Evolutionary conservation across 2,888 invertebrate species (phyloP), one percentile per base, ranked within the genome.

Genomic region (Ochropleura leucogaster): DNA sequence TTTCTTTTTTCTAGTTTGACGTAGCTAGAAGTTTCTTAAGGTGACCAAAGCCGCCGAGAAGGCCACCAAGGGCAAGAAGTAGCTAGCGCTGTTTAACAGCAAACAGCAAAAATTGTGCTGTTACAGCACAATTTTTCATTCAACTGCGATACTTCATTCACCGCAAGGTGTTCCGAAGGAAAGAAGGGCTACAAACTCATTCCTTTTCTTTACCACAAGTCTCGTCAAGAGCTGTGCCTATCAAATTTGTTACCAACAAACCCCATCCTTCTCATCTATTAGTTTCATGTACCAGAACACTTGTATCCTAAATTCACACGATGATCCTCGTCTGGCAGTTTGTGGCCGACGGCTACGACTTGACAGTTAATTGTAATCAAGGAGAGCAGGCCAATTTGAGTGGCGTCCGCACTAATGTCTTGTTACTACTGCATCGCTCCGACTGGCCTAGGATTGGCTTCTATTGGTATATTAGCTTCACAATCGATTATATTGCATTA

Each of bases 41-140:
- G 99, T 99, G 96, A 99, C 99, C 97, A 99, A 99, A 97, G 99
- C 99, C 94, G 99, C 99, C 90, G 99, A 99, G 97, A 99, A 99
- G 97, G 99, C 99, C 93, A 97, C 97, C 96, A 99, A 99, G 98
- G 97, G 96, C 96, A 99, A 99, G 98, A 99, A 99, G 98, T 99
- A 99, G 98, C 98, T 96, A 97, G 95, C 92, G 90, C 92, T 96
- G 92, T 93, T 93, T 57, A 42, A 5, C n/a, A n/a, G n/a, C n/a
- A n/a, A n/a, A n/a, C n/a, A n/a, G n/a, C n/a, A n/a, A n/a, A n/a
- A n/a, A n/a, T n/a, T n/a, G n/a, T n/a, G n/a, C n/a, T n/a, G n/a
- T n/a, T 90, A 96, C 97, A 94, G 97, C 97, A 93, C 97, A 97
- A 95, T 97, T 97, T 95, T 97, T 97, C 93, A 97, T 97, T 96